Percentiles rank a stretch among this genome's conserved stretches.
Evolutionary conservation across 2,113 vertebrate species (phyloP).

Genomic region (Nesogale talazaci): DNA sequence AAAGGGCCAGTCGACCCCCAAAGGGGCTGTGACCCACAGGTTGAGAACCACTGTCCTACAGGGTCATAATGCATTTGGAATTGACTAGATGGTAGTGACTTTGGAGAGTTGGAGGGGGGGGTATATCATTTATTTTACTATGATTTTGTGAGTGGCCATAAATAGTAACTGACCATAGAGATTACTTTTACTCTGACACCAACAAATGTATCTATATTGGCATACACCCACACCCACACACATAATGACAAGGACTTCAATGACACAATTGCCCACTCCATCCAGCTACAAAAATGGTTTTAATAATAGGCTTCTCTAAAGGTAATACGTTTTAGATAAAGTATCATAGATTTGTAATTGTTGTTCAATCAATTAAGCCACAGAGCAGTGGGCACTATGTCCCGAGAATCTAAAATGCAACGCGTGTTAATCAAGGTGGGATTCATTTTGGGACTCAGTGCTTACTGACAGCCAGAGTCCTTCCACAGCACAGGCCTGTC

Average conservation of each 20-base stretch:
- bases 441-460: neutral
- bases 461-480: neutral
- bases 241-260: neutral
- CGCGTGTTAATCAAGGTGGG: neutral
- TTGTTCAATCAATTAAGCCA: neutral
- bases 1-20: too few species aligned
- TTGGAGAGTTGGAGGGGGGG: neutral
- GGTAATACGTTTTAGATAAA: neutral
- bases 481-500: neutral
- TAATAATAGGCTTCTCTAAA: neutral
- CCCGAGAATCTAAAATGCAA: neutral
- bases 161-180: neutral
- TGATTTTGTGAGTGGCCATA: neutral
- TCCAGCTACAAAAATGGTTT: neutral
- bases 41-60: too few species aligned
- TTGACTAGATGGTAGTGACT: too few species aligned
- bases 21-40: too few species aligned
- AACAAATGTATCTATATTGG: neutral
- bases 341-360: slow-evolving; percentile 26
- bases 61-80: too few species aligned
- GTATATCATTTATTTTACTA: neutral
- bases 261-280: neutral
- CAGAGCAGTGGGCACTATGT: neutral
- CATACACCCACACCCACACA: too few species aligned
- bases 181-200: neutral